These are phyloP conservation scores for Pelosia muscerda DNA, from an alignment of 2,888 invertebrate genomes.

Conservation along the genomic window DNA sequence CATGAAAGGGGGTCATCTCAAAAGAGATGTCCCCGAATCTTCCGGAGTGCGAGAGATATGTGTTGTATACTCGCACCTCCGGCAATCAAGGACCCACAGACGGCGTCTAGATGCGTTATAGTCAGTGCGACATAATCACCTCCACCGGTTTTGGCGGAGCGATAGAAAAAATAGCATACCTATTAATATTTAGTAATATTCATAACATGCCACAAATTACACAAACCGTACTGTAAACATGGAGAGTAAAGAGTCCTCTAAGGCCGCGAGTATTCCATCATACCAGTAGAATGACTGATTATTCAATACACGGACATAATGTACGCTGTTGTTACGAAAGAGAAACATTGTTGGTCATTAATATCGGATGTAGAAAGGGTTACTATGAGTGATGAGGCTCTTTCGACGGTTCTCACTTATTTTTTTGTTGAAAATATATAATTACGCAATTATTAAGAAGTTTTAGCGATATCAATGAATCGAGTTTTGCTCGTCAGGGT, in stretches of 20 bases:
- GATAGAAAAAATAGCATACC: too few species aligned
- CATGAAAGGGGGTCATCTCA: too few species aligned
- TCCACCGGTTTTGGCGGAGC: too few species aligned
- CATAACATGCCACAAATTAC: background rate
- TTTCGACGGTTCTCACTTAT: background rate
- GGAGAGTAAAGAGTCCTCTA: background rate
- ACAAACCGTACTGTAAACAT: background rate
- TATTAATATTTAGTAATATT: background rate
- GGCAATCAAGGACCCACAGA: too few species aligned
- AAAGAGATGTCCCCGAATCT: too few species aligned
- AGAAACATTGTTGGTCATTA: constrained; percentile 1
- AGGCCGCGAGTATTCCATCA: background rate
- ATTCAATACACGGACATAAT: constrained; percentile 2
- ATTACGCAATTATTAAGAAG: too few species aligned
- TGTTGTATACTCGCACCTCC: too few species aligned
- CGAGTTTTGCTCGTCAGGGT: too few species aligned
- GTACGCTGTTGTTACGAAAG: background rate
- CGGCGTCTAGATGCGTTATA: too few species aligned
- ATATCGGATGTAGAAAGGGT: background rate
- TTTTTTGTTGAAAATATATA: background rate
- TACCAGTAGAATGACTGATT: background rate
- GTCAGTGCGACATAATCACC: too few species aligned
- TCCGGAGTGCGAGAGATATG: too few species aligned
- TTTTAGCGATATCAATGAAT: too few species aligned
- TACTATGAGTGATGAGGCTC: background rate